Conservation (phyloP, 1,140 invertebrate genomes). For the Pectinophora gossypiella region DNA sequence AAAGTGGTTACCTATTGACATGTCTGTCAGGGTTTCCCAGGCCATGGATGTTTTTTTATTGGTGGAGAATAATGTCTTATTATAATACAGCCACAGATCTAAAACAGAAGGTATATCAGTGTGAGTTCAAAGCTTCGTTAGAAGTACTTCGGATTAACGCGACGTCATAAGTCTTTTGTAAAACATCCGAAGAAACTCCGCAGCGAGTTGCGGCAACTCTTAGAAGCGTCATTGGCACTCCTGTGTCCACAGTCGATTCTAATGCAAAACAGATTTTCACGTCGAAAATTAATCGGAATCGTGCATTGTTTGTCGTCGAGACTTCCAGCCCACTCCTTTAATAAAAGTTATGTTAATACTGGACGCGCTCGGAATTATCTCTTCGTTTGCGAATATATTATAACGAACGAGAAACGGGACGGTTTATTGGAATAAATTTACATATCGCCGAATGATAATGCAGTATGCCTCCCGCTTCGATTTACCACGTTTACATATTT, state of each 20-base stretch:
- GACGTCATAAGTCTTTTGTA: too few species aligned
- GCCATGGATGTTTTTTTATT: too few species aligned
- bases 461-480: conserved; percentile 41
- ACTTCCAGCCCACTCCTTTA: conserved; percentile 54
- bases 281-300: conserved; percentile 64
- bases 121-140: too few species aligned
- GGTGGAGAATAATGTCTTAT: too few species aligned
- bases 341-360: conserved; percentile 72
- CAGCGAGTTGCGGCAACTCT: too few species aligned
- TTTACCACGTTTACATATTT: conserved; percentile 66
- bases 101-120: too few species aligned
- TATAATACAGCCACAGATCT: too few species aligned
- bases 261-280: conserved; percentile 63
- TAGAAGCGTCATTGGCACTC: conserved; percentile 18
- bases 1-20: too few species aligned
- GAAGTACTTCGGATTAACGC: too few species aligned
- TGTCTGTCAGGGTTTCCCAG: too few species aligned
- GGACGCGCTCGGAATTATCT: conserved; percentile 62
- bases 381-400: conserved; percentile 71
- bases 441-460: conserved; percentile 59
- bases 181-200: too few species aligned
- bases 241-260: conserved; percentile 34
- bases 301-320: conserved; percentile 53
- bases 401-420: conserved; percentile 44
- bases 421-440: conserved; percentile 74